A percentile compares a stretch with the other conserved stretches of the same genome.
These are phyloP conservation scores for Hypolimnas misippus DNA, from an alignment of 2,888 invertebrate genomes.

Conservation along the genomic window DNA sequence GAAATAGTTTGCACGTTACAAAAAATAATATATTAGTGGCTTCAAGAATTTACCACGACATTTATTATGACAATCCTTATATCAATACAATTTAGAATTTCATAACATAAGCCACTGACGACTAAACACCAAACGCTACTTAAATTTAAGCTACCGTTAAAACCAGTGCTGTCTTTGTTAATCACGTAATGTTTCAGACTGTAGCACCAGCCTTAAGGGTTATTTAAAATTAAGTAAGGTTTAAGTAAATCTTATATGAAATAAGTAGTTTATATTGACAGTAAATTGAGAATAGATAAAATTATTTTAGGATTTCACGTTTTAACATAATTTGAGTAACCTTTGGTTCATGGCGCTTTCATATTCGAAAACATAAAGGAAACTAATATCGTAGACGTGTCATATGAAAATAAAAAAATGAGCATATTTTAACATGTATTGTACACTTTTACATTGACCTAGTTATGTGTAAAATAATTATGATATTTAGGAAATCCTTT, in stretches of 20 bases:
- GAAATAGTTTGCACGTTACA: constrained; percentile 20
- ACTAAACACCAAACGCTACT: no score
- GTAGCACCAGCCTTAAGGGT: no score
- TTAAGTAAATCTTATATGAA: neutral
- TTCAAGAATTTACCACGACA: constrained; percentile 28
- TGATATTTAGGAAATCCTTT: neutral
- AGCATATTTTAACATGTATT: neutral
- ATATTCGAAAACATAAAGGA: neutral
- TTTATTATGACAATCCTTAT: constrained; percentile 19
- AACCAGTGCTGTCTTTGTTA: no score
- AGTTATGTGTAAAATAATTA: neutral
- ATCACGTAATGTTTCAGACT: no score
- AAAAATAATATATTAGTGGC: constrained; percentile 17
- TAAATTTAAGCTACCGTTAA: no score
- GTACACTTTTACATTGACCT: neutral
- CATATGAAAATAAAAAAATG: neutral
- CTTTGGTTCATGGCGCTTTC: constrained; percentile 3
- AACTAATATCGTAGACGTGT: neutral
- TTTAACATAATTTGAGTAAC: neutral
- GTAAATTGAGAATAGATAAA: neutral
- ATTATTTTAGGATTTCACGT: neutral
- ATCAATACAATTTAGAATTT: constrained; percentile 13
- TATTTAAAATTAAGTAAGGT: no score
- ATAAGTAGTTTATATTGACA: neutral
- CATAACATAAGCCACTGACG: no score